Percentiles rank a stretch among this genome's conserved stretches.
Conservation (phyloP, 2,888 invertebrate species). For the Volucella inflata region DNA sequence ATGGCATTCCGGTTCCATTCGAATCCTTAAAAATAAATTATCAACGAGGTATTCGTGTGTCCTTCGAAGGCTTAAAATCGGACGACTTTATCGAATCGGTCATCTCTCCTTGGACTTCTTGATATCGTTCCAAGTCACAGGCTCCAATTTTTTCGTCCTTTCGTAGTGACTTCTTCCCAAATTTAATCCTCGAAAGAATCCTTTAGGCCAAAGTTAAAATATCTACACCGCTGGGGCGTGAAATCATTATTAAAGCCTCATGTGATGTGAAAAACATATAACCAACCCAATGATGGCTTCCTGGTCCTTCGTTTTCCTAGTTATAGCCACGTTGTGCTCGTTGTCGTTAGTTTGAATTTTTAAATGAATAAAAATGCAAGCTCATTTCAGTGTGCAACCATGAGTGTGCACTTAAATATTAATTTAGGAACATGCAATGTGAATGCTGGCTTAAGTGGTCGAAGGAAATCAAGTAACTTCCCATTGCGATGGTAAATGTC, state of each 20-base stretch:
- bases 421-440: constrained; percentile 1
- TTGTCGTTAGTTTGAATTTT: constrained; percentile 37
- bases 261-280: constrained; percentile 38
- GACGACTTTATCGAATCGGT: background rate
- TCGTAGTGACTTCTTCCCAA: constrained; percentile 32
- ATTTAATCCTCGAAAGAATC: constrained; percentile 31
- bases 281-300: constrained; percentile 60
- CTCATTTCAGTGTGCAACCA: constrained; percentile 36
- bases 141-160: background rate
- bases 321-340: background rate
- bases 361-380: constrained; percentile 40
- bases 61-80: too few relatives aligned
- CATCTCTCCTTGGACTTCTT: background rate
- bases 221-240: constrained; percentile 55
- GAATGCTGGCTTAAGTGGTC: background rate
- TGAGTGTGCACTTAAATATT: constrained; percentile 3
- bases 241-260: constrained; percentile 60
- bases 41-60: too few relatives aligned
- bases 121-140: too few relatives aligned
- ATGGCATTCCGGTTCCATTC: too few relatives aligned
- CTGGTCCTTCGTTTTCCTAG: constrained; percentile 33
- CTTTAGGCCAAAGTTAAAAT: constrained; percentile 49
- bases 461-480: background rate
- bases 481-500: background rate
- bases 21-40: too few relatives aligned